These are phyloP conservation scores for Bufo gargarizans DNA, from an alignment of 2,113 vertebrate genomes.

Conservation along the genomic window DNA sequence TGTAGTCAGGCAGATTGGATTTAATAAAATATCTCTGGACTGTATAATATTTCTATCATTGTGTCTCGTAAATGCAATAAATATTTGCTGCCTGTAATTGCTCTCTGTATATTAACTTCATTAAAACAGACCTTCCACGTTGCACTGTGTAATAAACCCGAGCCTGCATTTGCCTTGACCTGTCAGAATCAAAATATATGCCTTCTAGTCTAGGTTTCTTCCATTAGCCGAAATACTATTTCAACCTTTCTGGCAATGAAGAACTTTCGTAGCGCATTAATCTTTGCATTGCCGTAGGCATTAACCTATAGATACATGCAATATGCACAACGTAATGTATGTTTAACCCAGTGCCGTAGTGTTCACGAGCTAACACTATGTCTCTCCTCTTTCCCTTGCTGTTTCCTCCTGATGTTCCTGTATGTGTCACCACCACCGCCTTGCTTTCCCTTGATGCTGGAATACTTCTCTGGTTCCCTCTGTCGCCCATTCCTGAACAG, in stretches of 20 bases:
- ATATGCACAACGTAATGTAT: not conserved
- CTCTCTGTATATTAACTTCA: not conserved
- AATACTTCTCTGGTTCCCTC: conserved; percentile 69
- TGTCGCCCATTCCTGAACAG: conserved; percentile 73
- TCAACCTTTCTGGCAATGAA: conserved; percentile 27
- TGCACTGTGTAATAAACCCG: not conserved
- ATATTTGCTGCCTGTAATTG: not conserved
- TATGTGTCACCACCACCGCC: conserved; percentile 65
- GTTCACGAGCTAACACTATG: conserved; percentile 70
- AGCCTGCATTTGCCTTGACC: conserved; percentile 3
- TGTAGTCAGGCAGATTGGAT: too few relatives aligned
- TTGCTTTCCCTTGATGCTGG: conserved; percentile 76
- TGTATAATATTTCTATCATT: too few relatives aligned
- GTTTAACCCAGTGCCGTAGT: not conserved
- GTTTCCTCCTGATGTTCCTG: conserved; percentile 64
- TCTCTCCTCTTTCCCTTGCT: conserved; percentile 75
- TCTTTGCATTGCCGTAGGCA: conserved; percentile 12
- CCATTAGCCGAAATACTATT: conserved; percentile 39
- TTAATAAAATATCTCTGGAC: too few relatives aligned
- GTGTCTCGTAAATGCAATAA: not conserved
- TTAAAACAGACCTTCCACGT: not conserved
- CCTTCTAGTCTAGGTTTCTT: not conserved
- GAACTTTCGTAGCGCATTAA: conserved; percentile 29
- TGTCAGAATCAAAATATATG: conserved; percentile 34
- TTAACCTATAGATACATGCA: conserved; percentile 33